Evolutionary conservation across 1,140 invertebrate genomes (phyloP).

Genomic region (Zaprionus tsacasi): DNA sequence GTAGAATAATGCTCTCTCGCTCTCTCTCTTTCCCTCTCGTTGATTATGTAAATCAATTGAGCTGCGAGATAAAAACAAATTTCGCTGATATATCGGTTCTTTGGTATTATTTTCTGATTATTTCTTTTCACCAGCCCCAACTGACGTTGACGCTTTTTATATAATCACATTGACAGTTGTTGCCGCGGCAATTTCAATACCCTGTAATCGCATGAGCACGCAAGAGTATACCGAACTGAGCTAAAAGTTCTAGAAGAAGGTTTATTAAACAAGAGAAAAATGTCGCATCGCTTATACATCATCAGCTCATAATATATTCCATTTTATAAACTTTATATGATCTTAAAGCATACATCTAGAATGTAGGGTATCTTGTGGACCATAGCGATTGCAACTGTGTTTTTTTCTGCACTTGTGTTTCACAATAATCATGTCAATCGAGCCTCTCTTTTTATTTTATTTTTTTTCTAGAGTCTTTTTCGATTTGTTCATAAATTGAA

Average conservation of each 20-base stretch:
- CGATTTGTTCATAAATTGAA: slow-evolving; percentile 29
- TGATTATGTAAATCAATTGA: slow-evolving; percentile 81
- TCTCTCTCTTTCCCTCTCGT: slow-evolving; percentile 60
- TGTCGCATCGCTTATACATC: not conserved
- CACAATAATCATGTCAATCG: slow-evolving; percentile 26
- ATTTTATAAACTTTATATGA: not conserved
- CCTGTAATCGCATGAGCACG: not conserved
- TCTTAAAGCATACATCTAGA: too few relatives aligned
- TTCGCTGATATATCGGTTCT: slow-evolving; percentile 75
- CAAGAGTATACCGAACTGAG: not conserved
- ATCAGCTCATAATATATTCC: not conserved
- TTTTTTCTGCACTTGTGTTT: slow-evolving; percentile 7
- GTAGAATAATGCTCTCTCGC: slow-evolving; percentile 56
- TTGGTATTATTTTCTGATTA: slow-evolving; percentile 64
- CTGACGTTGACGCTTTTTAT: slow-evolving; percentile 40
- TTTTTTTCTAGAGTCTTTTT: slow-evolving; percentile 14
- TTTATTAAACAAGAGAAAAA: too few relatives aligned
- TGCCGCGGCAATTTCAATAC: slow-evolving; percentile 8
- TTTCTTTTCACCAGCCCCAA: slow-evolving; percentile 30
- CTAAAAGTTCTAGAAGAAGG: not conserved
- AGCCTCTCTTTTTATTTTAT: slow-evolving; percentile 3
- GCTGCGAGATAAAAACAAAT: slow-evolving; percentile 68
- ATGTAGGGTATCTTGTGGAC: slow-evolving; percentile 4
- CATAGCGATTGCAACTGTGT: not conserved
- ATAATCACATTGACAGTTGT: slow-evolving; percentile 33